Base-by-base conservation (phyloP, 2,888 invertebrate genomes). In the Zele albiditarsus region DNA sequence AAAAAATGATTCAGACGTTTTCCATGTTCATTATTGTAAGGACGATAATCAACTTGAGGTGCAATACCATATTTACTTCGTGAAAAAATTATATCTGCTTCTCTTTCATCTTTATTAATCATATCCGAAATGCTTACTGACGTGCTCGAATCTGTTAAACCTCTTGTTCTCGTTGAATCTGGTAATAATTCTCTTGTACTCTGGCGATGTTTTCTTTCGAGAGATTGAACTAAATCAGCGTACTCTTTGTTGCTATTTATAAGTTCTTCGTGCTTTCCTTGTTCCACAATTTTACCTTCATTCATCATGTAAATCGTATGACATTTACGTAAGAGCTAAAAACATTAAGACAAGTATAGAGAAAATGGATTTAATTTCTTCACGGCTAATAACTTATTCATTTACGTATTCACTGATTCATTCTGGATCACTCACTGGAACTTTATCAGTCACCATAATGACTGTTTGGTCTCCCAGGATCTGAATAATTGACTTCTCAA, bases 221-320 rank as follows among this genome's bases (percentile, higher is more conserved):
- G 81, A 57, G 77, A 81, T 62, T 79, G 75, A 12, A 82, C 74
- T 31, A 83, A 71, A 57, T 79, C 79, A 12, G 82, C 82, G 77
- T 86, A 88, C 68, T 87, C 86, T 28, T 80, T 79, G 62, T 82
- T 82, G 76, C 81, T 77, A 16, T 84, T 81, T 81, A 91, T 84
- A 23, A 93, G 85, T 38, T 90, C 85, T 16, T 89, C 84, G 82
- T 93, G 92, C 28, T 89, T 89, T 12, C 92, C 93, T 76, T 89
- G 85, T 78, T 91, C 92, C 10, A 89, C 86, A 42, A 93, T 90
- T 73, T 85, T 83, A 0, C 93, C 93, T 58, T 91, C 90, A 74
- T 91, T 90, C 88, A 93, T 89, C 63, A 91, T 90, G 60, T 92
- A 84, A 28, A 93, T 90, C 63, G 90, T 87, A 85, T 92, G 91